Conservation (phyloP, 2,113 vertebrate species). For the Rana temporaria region DNA sequence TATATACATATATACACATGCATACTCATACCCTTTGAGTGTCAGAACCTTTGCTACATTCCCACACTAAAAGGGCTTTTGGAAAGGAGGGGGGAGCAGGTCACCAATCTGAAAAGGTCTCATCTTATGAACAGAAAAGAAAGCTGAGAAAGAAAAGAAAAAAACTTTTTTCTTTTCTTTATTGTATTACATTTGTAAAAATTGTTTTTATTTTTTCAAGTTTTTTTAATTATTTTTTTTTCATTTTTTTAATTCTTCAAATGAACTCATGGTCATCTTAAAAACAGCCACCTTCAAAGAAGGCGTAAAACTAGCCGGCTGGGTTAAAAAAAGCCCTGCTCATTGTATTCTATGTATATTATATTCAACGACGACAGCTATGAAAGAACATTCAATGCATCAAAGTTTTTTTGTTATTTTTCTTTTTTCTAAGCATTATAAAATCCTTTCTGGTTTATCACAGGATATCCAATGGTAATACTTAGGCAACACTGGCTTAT, state of each 20-base stretch:
- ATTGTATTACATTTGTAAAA: constrained; percentile 83
- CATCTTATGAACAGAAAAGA: constrained; percentile 63
- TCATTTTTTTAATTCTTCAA: constrained; percentile 82
- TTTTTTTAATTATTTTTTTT: constrained; percentile 60
- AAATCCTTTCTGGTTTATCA: constrained; percentile 90
- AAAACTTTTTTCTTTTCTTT: constrained; percentile 78
- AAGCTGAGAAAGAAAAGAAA: constrained; percentile 77
- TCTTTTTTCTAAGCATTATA: constrained; percentile 87
- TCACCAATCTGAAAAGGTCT: constrained; percentile 87
- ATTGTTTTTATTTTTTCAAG: constrained; percentile 67
- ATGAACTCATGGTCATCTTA: constrained; percentile 88
- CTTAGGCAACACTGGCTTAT: constrained; percentile 99
- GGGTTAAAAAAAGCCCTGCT: constrained; percentile 88
- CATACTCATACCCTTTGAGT: constrained; percentile 24
- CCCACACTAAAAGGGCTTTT: constrained; percentile 44
- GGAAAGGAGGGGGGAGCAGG: constrained; percentile 69
- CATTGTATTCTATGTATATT: constrained; percentile 88
- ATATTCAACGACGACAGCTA: constrained; percentile 89
- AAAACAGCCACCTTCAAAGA: constrained; percentile 98
- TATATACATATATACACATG: no score
- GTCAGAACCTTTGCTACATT: constrained; percentile 48
- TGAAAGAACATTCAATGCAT: constrained; percentile 92
- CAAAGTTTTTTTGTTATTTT: constrained; percentile 81
- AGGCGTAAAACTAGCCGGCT: constrained; percentile 93
- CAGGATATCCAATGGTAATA: constrained; percentile 96